Percentiles rank a stretch among this genome's conserved stretches.
Evolutionary conservation across 2,797 vertebrate genomes (phyloP).

Genomic region (Spinibarbus caldwelli): DNA sequence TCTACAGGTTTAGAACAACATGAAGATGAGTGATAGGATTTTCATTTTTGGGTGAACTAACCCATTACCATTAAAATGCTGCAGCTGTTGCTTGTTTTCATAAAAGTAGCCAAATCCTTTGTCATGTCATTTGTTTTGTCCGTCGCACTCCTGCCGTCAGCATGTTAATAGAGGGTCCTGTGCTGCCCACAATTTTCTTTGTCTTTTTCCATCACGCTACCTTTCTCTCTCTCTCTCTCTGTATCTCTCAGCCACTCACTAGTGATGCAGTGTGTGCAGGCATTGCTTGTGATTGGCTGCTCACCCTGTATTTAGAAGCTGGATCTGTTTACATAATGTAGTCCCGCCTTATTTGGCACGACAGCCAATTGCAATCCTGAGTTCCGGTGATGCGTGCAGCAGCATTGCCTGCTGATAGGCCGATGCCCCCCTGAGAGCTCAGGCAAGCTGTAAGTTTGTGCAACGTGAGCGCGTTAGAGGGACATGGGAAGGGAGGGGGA

Average conservation of each 20-base stretch:
- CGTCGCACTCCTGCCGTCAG: constrained; percentile 47
- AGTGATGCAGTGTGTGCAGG: constrained; percentile 32
- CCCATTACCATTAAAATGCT: neutral
- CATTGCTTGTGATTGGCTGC: constrained; percentile 55
- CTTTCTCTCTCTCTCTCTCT: constrained; percentile 43
- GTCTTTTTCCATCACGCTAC: constrained; percentile 42
- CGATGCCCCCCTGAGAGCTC: constrained; percentile 19
- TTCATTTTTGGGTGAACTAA: neutral
- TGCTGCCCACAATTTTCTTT: constrained; percentile 49
- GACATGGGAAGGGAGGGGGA: constrained; percentile 60
- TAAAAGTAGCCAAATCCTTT: constrained; percentile 46
- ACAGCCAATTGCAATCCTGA: constrained; percentile 55
- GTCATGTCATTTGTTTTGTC: constrained; percentile 25
- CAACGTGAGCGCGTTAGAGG: constrained; percentile 64
- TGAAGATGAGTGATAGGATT: neutral
- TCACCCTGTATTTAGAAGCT: constrained; percentile 29
- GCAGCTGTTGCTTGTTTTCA: constrained; percentile 60
- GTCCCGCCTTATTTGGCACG: constrained; percentile 55
- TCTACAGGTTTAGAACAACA: constrained; percentile 7
- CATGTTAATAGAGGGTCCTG: constrained; percentile 50
- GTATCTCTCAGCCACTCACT: constrained; percentile 48
- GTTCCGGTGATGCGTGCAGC: constrained; percentile 55
- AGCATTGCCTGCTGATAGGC: constrained; percentile 60
- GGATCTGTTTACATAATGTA: constrained; percentile 72
- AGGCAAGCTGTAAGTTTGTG: constrained; percentile 59